Evolutionary conservation across 2,797 vertebrate species (phyloP).

Genomic region (Thamnophis elegans): DNA sequence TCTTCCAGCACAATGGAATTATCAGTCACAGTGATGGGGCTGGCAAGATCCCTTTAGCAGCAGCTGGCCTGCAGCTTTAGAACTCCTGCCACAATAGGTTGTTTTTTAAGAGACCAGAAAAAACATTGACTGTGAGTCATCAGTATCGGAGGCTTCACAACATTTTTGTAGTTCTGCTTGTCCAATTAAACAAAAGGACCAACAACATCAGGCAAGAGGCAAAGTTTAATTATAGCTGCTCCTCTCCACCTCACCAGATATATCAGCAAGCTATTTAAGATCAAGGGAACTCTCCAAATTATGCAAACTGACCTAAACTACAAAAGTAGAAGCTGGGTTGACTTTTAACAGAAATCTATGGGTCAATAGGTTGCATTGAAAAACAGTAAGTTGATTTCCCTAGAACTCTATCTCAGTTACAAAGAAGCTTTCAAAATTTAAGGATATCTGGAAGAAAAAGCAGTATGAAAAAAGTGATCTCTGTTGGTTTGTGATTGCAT

Average conservation of each 20-base stretch:
- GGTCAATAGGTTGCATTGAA: background rate
- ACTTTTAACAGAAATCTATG: background rate
- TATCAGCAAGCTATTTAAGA: background rate
- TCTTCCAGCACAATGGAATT: constrained; percentile 29
- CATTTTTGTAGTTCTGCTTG: background rate
- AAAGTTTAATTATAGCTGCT: background rate
- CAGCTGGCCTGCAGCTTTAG: constrained; percentile 32
- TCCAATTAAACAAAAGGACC: background rate
- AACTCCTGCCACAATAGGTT: constrained; percentile 1
- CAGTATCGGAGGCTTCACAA: background rate
- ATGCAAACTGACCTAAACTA: background rate
- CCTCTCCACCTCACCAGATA: background rate
- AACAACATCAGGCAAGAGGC: background rate
- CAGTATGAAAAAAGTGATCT: background rate
- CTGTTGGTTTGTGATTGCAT: background rate
- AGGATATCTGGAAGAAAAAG: background rate
- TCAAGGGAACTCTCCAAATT: background rate
- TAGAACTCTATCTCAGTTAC: background rate
- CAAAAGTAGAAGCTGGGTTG: background rate
- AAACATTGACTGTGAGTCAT: background rate
- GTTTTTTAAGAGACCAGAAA: background rate
- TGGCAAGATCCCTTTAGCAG: background rate
- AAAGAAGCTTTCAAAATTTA: background rate
- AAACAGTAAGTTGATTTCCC: background rate
- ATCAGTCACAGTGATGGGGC: constrained; percentile 19